A percentile compares a stretch with the other conserved stretches of the same genome.
phyloP scores from a whole-genome alignment of 2,888 invertebrate genomes.

The Clitarchus hookeri region DNA sequence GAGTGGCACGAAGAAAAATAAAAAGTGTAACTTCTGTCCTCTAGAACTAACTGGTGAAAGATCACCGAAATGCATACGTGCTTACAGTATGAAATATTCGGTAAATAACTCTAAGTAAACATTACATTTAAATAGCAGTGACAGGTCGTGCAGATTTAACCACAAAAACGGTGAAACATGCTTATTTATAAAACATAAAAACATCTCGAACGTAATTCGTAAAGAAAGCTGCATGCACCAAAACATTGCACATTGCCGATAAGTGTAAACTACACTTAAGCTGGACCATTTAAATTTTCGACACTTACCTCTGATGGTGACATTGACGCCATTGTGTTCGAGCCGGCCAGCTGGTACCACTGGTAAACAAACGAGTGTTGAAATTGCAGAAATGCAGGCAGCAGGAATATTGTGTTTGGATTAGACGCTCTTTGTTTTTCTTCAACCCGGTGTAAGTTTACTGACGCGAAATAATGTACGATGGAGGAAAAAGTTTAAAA shows the following conservation, averaged over 20 bases:
- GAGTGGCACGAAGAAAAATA: not conserved
- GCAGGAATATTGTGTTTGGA: not conserved
- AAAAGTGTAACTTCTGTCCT: not conserved
- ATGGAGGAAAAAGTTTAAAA: not conserved
- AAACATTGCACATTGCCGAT: not conserved
- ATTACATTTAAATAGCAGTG: not conserved
- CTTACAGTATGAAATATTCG: no score
- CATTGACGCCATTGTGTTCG: constrained; percentile 72
- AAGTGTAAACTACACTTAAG: not conserved
- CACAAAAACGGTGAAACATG: not conserved
- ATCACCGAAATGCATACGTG: no score
- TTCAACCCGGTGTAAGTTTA: not conserved
- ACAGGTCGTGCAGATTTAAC: not conserved
- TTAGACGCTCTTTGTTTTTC: not conserved
- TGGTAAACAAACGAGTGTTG: constrained; percentile 26
- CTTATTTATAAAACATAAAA: not conserved
- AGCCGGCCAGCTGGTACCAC: constrained; percentile 34
- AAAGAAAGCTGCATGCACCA: not conserved
- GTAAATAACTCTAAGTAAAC: not conserved
- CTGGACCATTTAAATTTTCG: not conserved
- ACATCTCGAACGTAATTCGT: not conserved
- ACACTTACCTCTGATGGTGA: constrained; percentile 73
- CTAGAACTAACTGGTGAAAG: no score
- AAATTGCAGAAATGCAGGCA: not conserved
- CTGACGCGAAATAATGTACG: not conserved